Evolutionary conservation across 2,888 invertebrate species (phyloP).

Genomic region (Agonopterix heracliana): DNA sequence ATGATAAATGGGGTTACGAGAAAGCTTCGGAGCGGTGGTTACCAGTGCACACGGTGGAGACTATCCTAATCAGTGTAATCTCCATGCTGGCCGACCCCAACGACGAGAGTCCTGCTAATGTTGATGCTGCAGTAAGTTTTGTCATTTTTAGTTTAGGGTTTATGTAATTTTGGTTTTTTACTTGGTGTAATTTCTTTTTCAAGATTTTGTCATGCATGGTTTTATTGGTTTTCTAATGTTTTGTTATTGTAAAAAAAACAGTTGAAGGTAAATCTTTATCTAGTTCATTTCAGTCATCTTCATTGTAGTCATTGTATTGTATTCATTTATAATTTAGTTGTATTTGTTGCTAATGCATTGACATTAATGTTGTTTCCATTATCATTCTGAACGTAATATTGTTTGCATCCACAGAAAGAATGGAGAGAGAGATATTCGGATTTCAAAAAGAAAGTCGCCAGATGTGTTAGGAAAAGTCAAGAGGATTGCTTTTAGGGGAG

Average conservation of each 20-base stretch:
- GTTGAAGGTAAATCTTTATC: no score
- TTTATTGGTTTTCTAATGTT: no score
- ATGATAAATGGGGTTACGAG: conserved; percentile 99
- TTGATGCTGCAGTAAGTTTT: conserved; percentile 95
- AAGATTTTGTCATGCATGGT: no score
- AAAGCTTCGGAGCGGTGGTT: conserved; percentile 98
- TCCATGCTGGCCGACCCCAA: conserved; percentile 99
- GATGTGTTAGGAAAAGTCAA: conserved; percentile 99
- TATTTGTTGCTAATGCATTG: not conserved
- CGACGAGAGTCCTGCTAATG: conserved; percentile 99
- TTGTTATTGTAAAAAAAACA: no score
- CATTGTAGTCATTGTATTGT: no score
- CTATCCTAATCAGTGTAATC: conserved; percentile 98
- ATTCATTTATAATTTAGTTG: not conserved
- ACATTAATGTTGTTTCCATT: not conserved
- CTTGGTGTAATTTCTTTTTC: no score
- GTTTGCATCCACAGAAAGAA: conserved; percentile 89
- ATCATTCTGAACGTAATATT: conserved; percentile 17
- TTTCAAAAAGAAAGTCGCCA: conserved; percentile 98
- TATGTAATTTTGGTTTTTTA: not conserved
- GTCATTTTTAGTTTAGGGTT: not conserved
- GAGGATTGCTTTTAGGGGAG: conserved; percentile 94
- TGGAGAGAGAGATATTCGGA: conserved; percentile 98
- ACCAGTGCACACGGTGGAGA: conserved; percentile 99
- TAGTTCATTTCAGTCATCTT: no score